Base-by-base conservation (phyloP, 2,113 vertebrate species). In the Cisticola juncidis region DNA sequence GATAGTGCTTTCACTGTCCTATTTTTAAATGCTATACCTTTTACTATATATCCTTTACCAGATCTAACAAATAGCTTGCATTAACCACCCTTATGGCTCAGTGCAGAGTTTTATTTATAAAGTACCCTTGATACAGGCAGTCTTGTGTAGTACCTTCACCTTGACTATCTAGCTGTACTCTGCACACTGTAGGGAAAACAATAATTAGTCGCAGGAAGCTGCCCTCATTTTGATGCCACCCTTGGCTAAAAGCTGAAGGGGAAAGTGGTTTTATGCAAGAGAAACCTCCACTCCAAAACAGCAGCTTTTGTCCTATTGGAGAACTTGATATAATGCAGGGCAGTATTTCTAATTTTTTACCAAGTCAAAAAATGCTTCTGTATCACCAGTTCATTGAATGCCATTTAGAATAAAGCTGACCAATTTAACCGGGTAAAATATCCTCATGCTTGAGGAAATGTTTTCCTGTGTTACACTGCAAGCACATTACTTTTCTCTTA, bases 401-500 rank as follows among this genome's bases (percentile, higher is more conserved):
- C 57, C 76, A 53, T 61, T 86, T 93, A 86, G 51, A 90, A 71
- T 81, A 81, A 88, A 90, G 56, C 44, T 60, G 53, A 83, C 48
- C 40, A 64, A 57, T 82, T 78, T 69, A 83, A 40, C 40, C 3
- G 6, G 56, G 36, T 74, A 45, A 90, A 94, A 92, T 92, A 62
- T 38, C 65, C 5, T 74, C 65, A 15, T 33, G 26, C 36, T 74
- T 48, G 64, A 94, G 86, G 76, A 92, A 93, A 68, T 60, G 25
- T 88, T 88, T 83, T 95, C 54, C 80, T 64, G 22, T 61, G 53
- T 68, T 81, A 76, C 51, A 79, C 64, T 7, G 0, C 81, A 88
- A 86, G 64, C 18, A 0, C 86, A 45, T 88, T 81, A 56, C 81
- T 96, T 94, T 90, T 86, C 92, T 93, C 80, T 91, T 89, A 71